Conservation (phyloP, 2,888 invertebrate genomes). For the Pachymerium ferrugineum region DNA sequence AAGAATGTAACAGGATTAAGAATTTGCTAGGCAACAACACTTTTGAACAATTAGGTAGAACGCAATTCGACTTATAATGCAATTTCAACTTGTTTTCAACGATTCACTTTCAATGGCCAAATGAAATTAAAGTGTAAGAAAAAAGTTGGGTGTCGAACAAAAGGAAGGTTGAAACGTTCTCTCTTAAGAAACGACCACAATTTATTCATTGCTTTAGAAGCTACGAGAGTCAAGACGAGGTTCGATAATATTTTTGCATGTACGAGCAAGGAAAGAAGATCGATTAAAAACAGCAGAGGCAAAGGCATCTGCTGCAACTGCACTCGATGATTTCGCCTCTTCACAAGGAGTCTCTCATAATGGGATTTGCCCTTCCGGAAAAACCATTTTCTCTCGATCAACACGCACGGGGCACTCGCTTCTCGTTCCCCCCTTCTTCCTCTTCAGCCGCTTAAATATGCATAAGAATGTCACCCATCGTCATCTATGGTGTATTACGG, state of each 20-base stretch:
- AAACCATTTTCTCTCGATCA: constrained; percentile 19
- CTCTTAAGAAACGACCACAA: no score
- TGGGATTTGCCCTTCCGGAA: constrained; percentile 13
- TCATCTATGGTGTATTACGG: neutral
- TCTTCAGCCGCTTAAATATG: constrained; percentile 18
- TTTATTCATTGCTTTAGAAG: constrained; percentile 16
- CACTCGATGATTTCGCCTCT: constrained; percentile 17
- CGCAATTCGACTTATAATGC: constrained; percentile 15
- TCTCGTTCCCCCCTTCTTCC: neutral
- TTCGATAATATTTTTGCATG: constrained; percentile 19
- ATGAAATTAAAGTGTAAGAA: neutral
- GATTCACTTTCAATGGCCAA: constrained; percentile 18
- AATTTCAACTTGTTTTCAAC: constrained; percentile 11
- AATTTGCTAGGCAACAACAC: constrained; percentile 14
- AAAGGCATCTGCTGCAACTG: constrained; percentile 12
- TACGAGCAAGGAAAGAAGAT: neutral
- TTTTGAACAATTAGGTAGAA: neutral
- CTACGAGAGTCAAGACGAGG: neutral
- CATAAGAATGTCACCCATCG: constrained; percentile 14
- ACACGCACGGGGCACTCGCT: constrained; percentile 12
- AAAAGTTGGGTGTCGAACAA: neutral
- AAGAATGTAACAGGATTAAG: neutral
- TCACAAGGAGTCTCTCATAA: neutral
- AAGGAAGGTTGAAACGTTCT: no score
- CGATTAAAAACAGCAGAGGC: constrained; percentile 9